These are phyloP conservation scores for Hipparchia semele DNA, from an alignment of 2,888 invertebrate species.

Conservation along the genomic window DNA sequence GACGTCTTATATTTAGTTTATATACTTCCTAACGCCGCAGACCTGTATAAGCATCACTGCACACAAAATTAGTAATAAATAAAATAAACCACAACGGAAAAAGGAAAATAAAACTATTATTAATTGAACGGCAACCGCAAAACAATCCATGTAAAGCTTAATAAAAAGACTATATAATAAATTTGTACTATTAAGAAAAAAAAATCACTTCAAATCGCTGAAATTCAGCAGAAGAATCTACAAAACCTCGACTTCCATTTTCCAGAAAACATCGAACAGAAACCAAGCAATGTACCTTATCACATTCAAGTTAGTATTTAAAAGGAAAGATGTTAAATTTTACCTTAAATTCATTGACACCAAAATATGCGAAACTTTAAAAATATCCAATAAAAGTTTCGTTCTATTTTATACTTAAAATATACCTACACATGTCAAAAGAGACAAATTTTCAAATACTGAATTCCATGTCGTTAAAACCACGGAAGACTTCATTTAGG, in stretches of 20 bases:
- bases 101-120: slow-evolving; percentile 32
- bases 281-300: neutral
- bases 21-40: neutral
- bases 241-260: neutral
- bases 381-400: slow-evolving; percentile 21
- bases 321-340: slow-evolving; percentile 13
- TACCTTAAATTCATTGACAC: slow-evolving; percentile 30
- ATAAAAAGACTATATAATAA: slow-evolving; percentile 61
- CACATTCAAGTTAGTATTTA: slow-evolving; percentile 8
- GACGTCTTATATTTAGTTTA: neutral
- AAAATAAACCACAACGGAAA: slow-evolving; percentile 37
- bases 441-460: slow-evolving; percentile 25
- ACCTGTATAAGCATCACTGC: slow-evolving; percentile 15
- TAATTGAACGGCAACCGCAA: slow-evolving; percentile 52
- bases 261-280: neutral
- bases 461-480: slow-evolving; percentile 40
- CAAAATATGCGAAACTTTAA: slow-evolving; percentile 30
- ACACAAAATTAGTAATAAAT: slow-evolving; percentile 28
- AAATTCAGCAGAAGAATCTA: slow-evolving; percentile 45
- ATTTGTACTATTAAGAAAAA: slow-evolving; percentile 71
- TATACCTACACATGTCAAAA: slow-evolving; percentile 29
- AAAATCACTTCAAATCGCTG: slow-evolving; percentile 56
- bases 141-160: slow-evolving; percentile 61
- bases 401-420: slow-evolving; percentile 25
- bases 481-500: slow-evolving; percentile 61